Evolutionary conservation across 2,113 vertebrate species (phyloP).

Genomic region (Mirounga angustirostris): DNA sequence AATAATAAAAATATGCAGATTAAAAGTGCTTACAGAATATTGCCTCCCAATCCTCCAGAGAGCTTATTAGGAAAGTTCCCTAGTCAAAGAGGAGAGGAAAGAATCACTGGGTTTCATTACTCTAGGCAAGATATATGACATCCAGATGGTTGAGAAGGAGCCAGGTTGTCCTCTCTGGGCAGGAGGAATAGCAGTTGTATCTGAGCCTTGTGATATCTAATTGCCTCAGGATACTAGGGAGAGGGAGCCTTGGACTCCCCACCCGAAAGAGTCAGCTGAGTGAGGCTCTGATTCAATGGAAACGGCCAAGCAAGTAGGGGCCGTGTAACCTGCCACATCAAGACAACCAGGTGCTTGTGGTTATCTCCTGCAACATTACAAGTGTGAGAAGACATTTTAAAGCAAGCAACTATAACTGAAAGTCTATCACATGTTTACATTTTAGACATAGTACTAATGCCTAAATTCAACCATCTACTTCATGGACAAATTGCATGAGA

Average conservation of each 20-base stretch:
- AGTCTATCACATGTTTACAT: neutral
- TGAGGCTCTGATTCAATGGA: neutral
- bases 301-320: neutral
- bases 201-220: neutral
- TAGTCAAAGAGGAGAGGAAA: neutral
- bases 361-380: neutral
- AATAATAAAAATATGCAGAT: slow-evolving; percentile 43
- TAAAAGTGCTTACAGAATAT: neutral
- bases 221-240: neutral
- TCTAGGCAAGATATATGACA: neutral
- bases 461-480: neutral
- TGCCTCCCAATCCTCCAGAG: neutral
- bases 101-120: neutral
- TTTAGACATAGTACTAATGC: neutral
- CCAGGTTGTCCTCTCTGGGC: neutral
- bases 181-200: neutral
- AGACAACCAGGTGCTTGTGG: neutral
- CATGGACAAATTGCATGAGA: neutral
- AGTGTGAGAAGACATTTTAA: neutral
- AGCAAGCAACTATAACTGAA: neutral
- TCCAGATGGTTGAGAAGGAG: neutral
- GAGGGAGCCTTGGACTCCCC: neutral
- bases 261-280: neutral
- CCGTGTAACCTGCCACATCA: neutral
- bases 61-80: neutral